phyloP scores from a whole-genome alignment of 2,797 vertebrate genomes.

The Salarias fasciatus region DNA sequence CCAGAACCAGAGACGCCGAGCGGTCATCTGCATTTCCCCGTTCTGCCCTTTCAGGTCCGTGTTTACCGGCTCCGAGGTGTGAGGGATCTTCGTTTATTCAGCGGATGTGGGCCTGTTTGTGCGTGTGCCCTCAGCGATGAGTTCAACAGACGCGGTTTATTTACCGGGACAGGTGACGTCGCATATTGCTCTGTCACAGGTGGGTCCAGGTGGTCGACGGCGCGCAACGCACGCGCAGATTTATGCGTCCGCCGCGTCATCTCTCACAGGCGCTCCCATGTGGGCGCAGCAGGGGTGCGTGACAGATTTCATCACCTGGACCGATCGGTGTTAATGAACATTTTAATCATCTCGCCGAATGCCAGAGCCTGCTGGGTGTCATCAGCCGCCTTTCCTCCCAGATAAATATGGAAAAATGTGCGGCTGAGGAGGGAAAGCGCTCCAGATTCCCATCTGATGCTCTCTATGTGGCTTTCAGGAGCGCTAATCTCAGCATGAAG shows the following conservation, averaged over 20 bases:
- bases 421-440: conserved; percentile 15
- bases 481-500: neutral
- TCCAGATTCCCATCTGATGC: conserved; percentile 26
- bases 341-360: conserved; percentile 78
- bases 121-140: conserved; percentile 24
- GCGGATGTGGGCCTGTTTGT: conserved; percentile 50
- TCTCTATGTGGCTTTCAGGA: neutral
- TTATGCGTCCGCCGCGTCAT: conserved; percentile 7
- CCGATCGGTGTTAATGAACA: conserved; percentile 79
- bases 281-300: conserved; percentile 49
- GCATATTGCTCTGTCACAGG: conserved; percentile 51
- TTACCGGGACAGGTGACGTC: conserved; percentile 56
- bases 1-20: conserved; percentile 18
- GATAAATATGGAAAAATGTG: conserved; percentile 56
- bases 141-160: conserved; percentile 61
- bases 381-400: conserved; percentile 28
- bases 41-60: conserved; percentile 59
- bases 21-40: conserved; percentile 30
- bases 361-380: conserved; percentile 62
- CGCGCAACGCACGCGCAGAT: neutral
- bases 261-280: conserved; percentile 37
- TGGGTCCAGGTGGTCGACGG: conserved; percentile 70
- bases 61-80: conserved; percentile 71
- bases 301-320: conserved; percentile 76
- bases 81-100: conserved; percentile 62